Base-by-base conservation (phyloP, 35 echinoderm and acorn worm genomes). In the Diadema setosum region DNA sequence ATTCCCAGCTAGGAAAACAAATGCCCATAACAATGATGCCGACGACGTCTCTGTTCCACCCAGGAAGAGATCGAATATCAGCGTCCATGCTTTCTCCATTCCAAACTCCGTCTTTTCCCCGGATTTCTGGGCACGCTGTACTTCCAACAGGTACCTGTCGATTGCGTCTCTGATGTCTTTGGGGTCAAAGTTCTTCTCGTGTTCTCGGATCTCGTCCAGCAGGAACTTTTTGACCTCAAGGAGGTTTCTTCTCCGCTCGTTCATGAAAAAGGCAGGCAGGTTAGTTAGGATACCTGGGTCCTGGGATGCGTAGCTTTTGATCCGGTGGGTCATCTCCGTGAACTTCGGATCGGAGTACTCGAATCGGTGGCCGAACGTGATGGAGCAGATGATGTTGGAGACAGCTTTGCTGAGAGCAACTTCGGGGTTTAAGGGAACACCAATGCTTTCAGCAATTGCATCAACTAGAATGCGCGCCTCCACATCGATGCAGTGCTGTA, bases 41-140 rank as follows among this genome's bases (percentile, higher is more conserved):
- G 92, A 46, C 43, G 91, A 80, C 8, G 95, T 91, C 42, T 98
- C 95, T 52, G 87, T 89, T 16, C 95, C 95, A 49, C 87, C 95
- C 41, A 80, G 50, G 76, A 98, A 94, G 8, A 98, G 15, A 45
- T 98, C 92, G 29, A 61, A 84, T 1, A 93, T 67, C 1, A 82
- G 39, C 31, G 57, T 5, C 84, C 55, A 61, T 84, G 25, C 60
- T 29, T 65, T 65, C 3, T 5, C 15, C 60, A 65, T 31, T 31
- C 20, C 21, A 24, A 65, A 33, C 35, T 65, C n/a, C 27, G 8
- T 27, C 25, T 65, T 65, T 2, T 93, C 61, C 20, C 87, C 63
- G 14, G 57, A 45, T 50, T 39, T 46, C 27, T 85, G 61, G 41
- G 73, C 58, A 0, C 45, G 84, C 17, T 39, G 58, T 4, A 98